These are phyloP conservation scores for Labia minor DNA, from an alignment of 2,888 invertebrate genomes.

Conservation along the genomic window DNA sequence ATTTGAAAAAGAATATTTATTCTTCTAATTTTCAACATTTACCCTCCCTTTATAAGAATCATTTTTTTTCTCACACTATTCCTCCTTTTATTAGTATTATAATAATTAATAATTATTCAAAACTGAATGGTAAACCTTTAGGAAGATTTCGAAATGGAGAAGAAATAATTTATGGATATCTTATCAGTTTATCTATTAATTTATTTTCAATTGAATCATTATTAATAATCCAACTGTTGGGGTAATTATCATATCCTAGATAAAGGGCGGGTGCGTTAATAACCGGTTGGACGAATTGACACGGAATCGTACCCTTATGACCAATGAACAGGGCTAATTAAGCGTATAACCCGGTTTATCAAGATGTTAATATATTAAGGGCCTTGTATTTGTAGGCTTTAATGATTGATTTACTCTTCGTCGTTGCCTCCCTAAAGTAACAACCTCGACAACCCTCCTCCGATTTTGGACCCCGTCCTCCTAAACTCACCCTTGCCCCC, in stretches of 20 bases:
- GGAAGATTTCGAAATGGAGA: too few species aligned
- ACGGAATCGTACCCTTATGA: background rate
- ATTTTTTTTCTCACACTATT: too few species aligned
- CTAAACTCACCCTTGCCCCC: background rate
- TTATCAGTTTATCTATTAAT: background rate
- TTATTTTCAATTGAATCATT: background rate
- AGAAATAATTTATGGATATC: too few species aligned
- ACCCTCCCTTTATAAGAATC: too few species aligned
- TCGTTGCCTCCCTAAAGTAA: background rate
- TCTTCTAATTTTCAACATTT: too few species aligned
- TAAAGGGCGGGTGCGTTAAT: background rate
- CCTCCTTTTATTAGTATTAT: too few species aligned
- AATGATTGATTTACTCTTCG: conserved; percentile 2
- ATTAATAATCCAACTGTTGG: background rate
- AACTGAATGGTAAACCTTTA: too few species aligned
- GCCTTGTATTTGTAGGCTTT: background rate
- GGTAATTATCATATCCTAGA: conserved; percentile 3
- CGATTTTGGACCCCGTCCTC: too few species aligned
- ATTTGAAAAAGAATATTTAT: too few species aligned
- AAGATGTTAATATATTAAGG: conserved; percentile 13
- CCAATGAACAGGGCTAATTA: background rate
- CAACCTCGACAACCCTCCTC: background rate
- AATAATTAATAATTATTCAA: too few species aligned
- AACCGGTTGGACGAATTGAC: background rate
- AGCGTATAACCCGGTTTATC: conserved; percentile 2